These are phyloP conservation scores for Plusia festucae DNA, from an alignment of 2,888 invertebrate genomes.

Conservation along the genomic window DNA sequence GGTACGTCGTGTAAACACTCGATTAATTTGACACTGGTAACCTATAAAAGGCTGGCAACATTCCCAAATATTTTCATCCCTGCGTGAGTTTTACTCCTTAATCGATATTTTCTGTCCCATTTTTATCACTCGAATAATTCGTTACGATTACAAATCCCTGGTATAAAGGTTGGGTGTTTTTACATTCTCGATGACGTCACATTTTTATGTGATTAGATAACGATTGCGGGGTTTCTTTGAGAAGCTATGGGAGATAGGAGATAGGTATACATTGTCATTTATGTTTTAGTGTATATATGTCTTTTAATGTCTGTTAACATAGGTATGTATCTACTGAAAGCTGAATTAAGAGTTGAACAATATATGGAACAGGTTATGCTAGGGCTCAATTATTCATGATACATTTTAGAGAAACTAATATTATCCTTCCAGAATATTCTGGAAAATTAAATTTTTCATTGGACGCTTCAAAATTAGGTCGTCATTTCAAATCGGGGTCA, in stretches of 20 bases:
- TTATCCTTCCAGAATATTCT: too few relatives aligned
- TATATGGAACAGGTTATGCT: too few relatives aligned
- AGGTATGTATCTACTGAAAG: too few relatives aligned
- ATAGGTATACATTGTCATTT: neutral
- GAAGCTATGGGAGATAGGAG: constrained; percentile 19
- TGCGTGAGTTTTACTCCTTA: constrained; percentile 21
- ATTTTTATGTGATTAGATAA: constrained; percentile 58
- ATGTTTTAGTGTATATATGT: too few relatives aligned
- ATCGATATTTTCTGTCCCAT: constrained; percentile 45
- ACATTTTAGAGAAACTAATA: too few relatives aligned
- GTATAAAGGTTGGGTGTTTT: constrained; percentile 41
- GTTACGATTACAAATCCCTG: constrained; percentile 57
- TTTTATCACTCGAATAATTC: constrained; percentile 60
- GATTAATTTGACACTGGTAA: neutral
- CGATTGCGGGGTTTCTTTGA: constrained; percentile 31
- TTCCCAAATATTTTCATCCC: constrained; percentile 6
- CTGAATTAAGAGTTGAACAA: too few relatives aligned
- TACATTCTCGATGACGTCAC: constrained; percentile 50
- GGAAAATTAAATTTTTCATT: too few relatives aligned
- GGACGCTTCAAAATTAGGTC: too few relatives aligned
- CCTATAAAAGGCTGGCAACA: constrained; percentile 11
- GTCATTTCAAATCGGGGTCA: too few relatives aligned
- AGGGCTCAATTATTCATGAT: too few relatives aligned
- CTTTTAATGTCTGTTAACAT: neutral
- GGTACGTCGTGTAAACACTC: neutral